Evolutionary conservation across 2,888 invertebrate species (phyloP), one percentile per base, ranked within the genome.

Genomic region (Pinctada fucata): DNA sequence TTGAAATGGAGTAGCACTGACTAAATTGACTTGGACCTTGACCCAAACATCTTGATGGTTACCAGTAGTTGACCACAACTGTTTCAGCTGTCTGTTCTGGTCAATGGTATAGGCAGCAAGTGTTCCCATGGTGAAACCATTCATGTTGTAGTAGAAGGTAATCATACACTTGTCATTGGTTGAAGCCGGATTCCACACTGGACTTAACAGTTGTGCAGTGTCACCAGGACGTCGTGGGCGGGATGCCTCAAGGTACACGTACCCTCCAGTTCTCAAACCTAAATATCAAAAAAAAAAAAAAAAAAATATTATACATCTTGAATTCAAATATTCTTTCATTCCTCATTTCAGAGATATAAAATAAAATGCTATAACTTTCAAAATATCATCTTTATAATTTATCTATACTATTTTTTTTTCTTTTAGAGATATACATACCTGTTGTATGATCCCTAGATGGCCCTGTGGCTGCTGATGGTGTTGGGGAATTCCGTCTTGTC

Each of bases 181-280:
- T 64, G 81, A 71, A 8, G 83, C 79, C 10, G 83, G 72, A 63
- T 65, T 82, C 66, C 82, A 82, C 6, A 87, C 84, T 2, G 87
- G 86, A 76, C 89, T 88, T 3, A 88, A 50, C 2, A 95, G 82
- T 70, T 88, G 75, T 3, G 90, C 90, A 70, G 83, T 85, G 68
- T 91, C 89, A 3, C 89, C 90, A 13, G 16, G 31, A 72, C 77
- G 80, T 48, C 86, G 79, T n/a, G 90, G 90, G 1, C 75, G 75
- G 6, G 90, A 91, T n/a, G 89, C 76, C 79, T 91, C 91, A 49
- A 88, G 85, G 76, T 88, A 91, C n/a, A 90, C 67, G 76, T 88
- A 91, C 49, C 87, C 85, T 4, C 91, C 91, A 49, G 84, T 76
- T n/a, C 79, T 78, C 0, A 82, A 68, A n/a, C 84, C 58, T 58